These are phyloP conservation scores for Bugula neritina DNA, from an alignment of 2,888 invertebrate species.

Conservation along the genomic window DNA sequence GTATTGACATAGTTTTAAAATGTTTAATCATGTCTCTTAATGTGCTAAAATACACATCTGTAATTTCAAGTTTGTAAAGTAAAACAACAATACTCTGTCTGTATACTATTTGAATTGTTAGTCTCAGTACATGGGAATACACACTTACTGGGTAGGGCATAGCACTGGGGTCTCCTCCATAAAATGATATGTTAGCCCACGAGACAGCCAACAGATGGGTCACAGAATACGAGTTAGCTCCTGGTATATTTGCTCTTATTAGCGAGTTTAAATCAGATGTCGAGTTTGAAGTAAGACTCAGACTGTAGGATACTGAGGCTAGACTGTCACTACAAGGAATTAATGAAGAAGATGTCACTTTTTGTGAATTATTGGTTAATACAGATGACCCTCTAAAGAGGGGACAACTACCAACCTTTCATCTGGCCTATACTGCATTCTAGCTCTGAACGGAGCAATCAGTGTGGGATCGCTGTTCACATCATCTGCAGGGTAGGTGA, in stretches of 20 bases:
- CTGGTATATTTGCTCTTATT: not conserved
- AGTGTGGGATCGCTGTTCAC: not conserved
- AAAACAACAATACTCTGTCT: too few species aligned
- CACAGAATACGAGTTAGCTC: not conserved
- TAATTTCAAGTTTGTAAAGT: too few species aligned
- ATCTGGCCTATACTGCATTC: slow-evolving; percentile 24
- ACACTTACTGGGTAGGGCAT: slow-evolving; percentile 16
- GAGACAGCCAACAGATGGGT: not conserved
- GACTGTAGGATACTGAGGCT: not conserved
- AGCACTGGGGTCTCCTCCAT: not conserved
- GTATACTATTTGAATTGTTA: too few species aligned
- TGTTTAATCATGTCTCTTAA: too few species aligned
- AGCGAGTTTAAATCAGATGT: not conserved
- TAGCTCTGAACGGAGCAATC: slow-evolving; percentile 3
- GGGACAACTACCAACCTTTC: too few species aligned
- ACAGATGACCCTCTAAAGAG: too few species aligned
- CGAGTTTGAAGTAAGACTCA: not conserved
- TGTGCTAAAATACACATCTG: too few species aligned
- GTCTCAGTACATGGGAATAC: too few species aligned
- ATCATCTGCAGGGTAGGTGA: not conserved
- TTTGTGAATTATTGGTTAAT: too few species aligned
- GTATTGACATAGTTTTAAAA: too few species aligned
- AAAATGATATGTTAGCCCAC: slow-evolving; percentile 17
- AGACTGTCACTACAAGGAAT: not conserved
- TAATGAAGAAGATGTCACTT: too few species aligned